These are phyloP conservation scores for Crocuta crocuta DNA, from an alignment of 2,113 vertebrate genomes.

Conservation along the genomic window DNA sequence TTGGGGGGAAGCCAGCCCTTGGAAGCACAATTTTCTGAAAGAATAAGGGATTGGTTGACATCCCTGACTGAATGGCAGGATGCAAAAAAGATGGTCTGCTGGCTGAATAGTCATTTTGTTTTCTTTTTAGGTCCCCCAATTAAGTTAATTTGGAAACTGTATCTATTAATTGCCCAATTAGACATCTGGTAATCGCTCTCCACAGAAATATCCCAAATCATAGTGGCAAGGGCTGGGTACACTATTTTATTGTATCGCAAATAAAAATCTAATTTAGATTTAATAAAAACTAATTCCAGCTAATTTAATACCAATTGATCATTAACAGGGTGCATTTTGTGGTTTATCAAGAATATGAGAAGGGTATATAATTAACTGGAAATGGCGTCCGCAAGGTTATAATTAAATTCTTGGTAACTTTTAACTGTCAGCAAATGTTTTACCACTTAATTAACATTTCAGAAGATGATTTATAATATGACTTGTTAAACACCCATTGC, in stretches of 20 bases:
- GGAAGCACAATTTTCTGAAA: background rate
- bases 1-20: constrained; percentile 8
- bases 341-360: constrained; percentile 86
- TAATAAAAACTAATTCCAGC: constrained; percentile 87
- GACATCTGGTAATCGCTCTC: constrained; percentile 68
- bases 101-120: constrained; percentile 77
- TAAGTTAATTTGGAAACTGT: constrained; percentile 68
- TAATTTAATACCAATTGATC: constrained; percentile 87
- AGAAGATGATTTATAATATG: constrained; percentile 81
- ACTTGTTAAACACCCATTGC: constrained; percentile 80
- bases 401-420: constrained; percentile 86
- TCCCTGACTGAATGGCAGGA: constrained; percentile 39
- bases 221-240: constrained; percentile 43
- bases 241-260: constrained; percentile 77
- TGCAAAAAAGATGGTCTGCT: constrained; percentile 53
- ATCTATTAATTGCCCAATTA: constrained; percentile 75
- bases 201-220: constrained; percentile 73
- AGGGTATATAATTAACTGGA: constrained; percentile 86
- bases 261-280: constrained; percentile 85
- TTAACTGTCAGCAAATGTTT: constrained; percentile 85
- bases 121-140: constrained; percentile 67
- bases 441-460: constrained; percentile 87
- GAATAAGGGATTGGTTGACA: constrained; percentile 61
- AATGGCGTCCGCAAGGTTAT: constrained; percentile 83
- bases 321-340: constrained; percentile 85